Evolutionary conservation across 2,797 vertebrate genomes (phyloP).

Genomic region (Phoeniculus purpureus): DNA sequence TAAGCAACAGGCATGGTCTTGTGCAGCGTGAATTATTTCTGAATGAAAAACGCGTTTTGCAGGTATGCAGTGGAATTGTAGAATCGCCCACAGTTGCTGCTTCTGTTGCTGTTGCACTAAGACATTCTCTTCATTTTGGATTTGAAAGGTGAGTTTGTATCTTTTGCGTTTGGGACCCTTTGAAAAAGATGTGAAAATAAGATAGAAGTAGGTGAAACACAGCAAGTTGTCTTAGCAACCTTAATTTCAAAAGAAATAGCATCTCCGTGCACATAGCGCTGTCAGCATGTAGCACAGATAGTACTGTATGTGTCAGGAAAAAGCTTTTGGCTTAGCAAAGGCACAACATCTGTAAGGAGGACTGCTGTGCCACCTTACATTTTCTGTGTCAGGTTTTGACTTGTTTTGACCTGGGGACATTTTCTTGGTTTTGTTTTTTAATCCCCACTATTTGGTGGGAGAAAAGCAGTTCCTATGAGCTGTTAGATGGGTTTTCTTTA

Average conservation of each 20-base stretch:
- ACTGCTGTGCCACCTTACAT: not conserved
- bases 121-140: conserved; percentile 15
- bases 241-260: not conserved
- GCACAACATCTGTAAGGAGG: not conserved
- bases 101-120: conserved; percentile 62
- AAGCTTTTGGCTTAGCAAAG: not conserved
- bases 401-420: not conserved
- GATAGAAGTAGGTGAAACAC: not conserved
- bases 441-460: not conserved
- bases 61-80: conserved; percentile 73
- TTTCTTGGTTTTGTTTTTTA: not conserved
- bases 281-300: not conserved
- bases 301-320: not conserved
- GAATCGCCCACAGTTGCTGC: conserved; percentile 14
- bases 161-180: not conserved
- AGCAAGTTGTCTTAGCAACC: not conserved
- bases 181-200: not conserved
- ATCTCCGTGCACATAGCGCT: not conserved
- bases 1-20: not conserved
- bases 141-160: conserved; percentile 70
- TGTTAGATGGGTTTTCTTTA: not conserved
- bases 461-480: not conserved
- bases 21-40: not conserved
- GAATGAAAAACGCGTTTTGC: not conserved
- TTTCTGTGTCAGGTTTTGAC: not conserved